A percentile compares a stretch with the other conserved stretches of the same genome.
Evolutionary conservation across 1,140 invertebrate genomes (phyloP).

Genomic region (Atta texana): DNA sequence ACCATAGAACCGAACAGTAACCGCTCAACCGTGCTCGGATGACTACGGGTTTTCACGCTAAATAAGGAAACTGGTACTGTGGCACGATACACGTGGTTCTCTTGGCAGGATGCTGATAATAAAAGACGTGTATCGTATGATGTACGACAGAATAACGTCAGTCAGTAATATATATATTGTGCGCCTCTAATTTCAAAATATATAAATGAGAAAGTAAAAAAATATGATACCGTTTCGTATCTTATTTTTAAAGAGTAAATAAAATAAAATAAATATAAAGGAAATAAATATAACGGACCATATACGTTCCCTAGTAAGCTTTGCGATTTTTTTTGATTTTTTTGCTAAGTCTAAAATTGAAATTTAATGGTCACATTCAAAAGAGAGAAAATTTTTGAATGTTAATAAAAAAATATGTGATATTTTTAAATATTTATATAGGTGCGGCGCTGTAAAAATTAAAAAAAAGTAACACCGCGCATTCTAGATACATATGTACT

Average conservation of each 20-base stretch:
- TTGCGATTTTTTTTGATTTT: too few species aligned
- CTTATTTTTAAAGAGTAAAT: neutral
- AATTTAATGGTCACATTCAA: too few species aligned
- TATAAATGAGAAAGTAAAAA: neutral
- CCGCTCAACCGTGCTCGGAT: conserved; percentile 73
- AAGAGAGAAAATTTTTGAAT: too few species aligned
- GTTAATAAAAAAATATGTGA: too few species aligned
- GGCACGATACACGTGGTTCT: conserved; percentile 32
- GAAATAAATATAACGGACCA: too few species aligned
- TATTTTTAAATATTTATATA: too few species aligned
- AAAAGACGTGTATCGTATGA: conserved; percentile 13
- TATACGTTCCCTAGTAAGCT: too few species aligned
- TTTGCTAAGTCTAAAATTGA: too few species aligned
- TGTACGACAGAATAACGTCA: neutral
- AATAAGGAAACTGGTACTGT: conserved; percentile 67
- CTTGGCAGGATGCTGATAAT: conserved; percentile 30
- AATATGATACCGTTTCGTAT: neutral
- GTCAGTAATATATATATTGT: neutral
- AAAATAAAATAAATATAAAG: too few species aligned
- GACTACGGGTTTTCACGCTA: conserved; percentile 72
- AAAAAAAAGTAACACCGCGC: too few species aligned
- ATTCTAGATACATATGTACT: too few species aligned
- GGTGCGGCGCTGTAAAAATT: too few species aligned
- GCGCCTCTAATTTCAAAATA: neutral
- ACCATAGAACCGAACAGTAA: conserved; percentile 70